Conservation (phyloP, 2,113 vertebrate species). For the Sinocyclocheilus grahami region DNA sequence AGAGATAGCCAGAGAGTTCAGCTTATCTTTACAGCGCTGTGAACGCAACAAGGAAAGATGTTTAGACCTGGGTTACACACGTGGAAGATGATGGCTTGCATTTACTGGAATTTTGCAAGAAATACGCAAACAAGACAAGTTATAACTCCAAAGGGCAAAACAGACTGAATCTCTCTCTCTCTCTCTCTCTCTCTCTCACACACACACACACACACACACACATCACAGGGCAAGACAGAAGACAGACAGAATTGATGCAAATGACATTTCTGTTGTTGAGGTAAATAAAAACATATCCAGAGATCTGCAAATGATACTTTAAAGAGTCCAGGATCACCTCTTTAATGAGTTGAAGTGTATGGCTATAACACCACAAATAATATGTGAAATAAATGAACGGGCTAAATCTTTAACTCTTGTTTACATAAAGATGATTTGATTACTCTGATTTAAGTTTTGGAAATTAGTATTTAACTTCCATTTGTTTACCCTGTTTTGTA, state of each 20-base stretch:
- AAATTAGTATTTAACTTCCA: background rate
- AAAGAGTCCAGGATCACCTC: background rate
- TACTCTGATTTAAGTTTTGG: background rate
- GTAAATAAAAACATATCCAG: background rate
- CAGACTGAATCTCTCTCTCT: no score
- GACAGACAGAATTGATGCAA: no score
- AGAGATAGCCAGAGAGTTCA: constrained; percentile 94
- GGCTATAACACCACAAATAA: background rate
- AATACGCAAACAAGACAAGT: background rate
- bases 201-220: background rate
- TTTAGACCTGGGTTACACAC: constrained; percentile 36
- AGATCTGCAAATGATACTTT: background rate
- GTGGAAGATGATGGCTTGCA: constrained; percentile 13
- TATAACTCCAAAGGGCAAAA: constrained; percentile 31
- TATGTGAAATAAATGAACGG: background rate
- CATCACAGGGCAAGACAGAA: constrained; percentile 1
- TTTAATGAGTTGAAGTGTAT: background rate
- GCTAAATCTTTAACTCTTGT: background rate
- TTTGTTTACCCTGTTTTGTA: background rate
- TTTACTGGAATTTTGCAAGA: constrained; percentile 30
- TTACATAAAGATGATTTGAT: background rate
- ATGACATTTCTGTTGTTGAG: background rate
- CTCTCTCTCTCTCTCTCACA: no score
- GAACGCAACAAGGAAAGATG: background rate
- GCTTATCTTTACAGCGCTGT: constrained; percentile 97